A percentile compares a stretch with the other conserved stretches of the same genome.
Evolutionary conservation across 30 jellyfish, hydroid and myxozoan genomes (phyloP).

Genomic region (Hydra vulgaris): DNA sequence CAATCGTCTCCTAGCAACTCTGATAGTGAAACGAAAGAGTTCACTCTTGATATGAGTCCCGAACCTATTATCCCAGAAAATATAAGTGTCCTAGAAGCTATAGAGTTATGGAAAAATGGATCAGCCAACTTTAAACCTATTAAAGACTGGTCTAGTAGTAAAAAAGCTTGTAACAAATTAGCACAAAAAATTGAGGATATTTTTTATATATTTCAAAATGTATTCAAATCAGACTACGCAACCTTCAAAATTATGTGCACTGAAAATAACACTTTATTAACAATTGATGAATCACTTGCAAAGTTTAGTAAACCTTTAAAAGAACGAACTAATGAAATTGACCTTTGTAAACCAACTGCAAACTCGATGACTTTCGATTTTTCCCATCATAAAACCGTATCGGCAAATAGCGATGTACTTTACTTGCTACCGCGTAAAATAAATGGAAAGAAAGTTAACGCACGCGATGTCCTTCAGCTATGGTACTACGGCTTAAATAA

Average conservation of each 20-base stretch:
- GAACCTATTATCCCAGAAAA: not conserved
- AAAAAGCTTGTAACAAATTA: slow-evolving; percentile 16
- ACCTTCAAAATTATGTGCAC: not conserved
- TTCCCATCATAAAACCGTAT: slow-evolving; percentile 27
- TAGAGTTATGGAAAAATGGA: slow-evolving; percentile 57
- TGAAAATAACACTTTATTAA: not conserved
- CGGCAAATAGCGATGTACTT: slow-evolving; percentile 15
- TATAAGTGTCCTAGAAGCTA: slow-evolving; percentile 19
- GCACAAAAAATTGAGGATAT: slow-evolving; percentile 1
- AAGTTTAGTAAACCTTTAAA: not conserved
- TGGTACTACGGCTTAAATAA: slow-evolving; percentile 69
- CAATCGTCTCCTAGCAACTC: not conserved
- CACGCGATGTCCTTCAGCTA: slow-evolving; percentile 66
- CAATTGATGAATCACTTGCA: not conserved
- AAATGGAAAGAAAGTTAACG: slow-evolving; percentile 77
- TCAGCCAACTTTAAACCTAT: slow-evolving; percentile 46
- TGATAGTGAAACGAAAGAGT: not conserved
- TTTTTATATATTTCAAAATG: not conserved
- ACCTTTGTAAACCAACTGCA: not conserved
- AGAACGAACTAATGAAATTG: not conserved
- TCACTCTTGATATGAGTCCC: not conserved
- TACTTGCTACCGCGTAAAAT: slow-evolving; percentile 71
- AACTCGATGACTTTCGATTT: slow-evolving; percentile 14
- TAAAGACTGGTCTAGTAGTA: slow-evolving; percentile 29
- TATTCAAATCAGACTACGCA: slow-evolving; percentile 7